Base-by-base conservation (phyloP, 2,113 vertebrate species). In the Tonatia bakeri region DNA sequence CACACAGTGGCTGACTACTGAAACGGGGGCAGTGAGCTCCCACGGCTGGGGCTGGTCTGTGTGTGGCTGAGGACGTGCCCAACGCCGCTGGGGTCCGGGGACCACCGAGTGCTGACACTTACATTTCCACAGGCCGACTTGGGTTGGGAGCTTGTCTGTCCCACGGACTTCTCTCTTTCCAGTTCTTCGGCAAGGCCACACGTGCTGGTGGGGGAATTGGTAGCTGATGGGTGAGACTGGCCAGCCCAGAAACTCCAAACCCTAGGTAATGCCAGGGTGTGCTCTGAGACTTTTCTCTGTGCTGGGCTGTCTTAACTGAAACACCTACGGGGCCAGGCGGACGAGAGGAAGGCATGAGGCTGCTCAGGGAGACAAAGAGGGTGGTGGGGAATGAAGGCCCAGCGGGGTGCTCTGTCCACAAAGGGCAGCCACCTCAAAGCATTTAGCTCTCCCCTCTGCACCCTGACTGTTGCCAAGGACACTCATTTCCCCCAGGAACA, bases 81-180 rank as follows among this genome's bases (percentile, higher is more conserved):
- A 4, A 12, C 0, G 24, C 26, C 45, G 19, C 56, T 0, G 4
- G 40, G 19, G 31, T 7, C 24, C 6, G 45, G 31, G 65, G 28
- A 90, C 36, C 3, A 43, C 1, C 15, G 24, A 56, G 75, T 0
- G 54, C 19, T 9, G 64, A 84, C 93, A 99, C 96, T 99, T 98
- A 99, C 99, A 38, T 99, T 99, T 98, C 99, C 99, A 98, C 99
- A 99, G 22, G 99, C 98, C 0, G 99, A 99, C 96, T 99, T 99
- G 59, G 99, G 99, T 47, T 98, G 98, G 1, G 93, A 75, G 4
- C 24, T 97, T 95, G 97, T 98, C 97, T 97, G 98, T 67, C 98
- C 96, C 85, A 59, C 67, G 8, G 83, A 83, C 77, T 96, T 98
- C 61, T 99, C 98, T 77, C 98, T 96, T 31, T 99, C 99, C 95